Evolutionary conservation across 1,140 invertebrate species (phyloP).

Genomic region (Brachionus manjavacas): DNA sequence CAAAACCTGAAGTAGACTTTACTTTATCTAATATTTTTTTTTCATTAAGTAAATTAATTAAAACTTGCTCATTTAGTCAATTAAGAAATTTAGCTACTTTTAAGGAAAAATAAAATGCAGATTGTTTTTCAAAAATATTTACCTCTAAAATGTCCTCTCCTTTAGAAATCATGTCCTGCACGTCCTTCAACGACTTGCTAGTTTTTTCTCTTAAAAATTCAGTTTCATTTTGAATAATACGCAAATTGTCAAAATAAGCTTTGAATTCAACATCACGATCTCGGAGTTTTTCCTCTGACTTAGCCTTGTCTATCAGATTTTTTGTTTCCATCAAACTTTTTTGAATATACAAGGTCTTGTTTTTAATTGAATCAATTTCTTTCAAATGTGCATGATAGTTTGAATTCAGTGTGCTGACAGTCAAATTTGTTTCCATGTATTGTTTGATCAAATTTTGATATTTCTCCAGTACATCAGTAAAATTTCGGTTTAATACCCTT

Average conservation of each 20-base stretch:
- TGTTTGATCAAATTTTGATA: constrained; percentile 3
- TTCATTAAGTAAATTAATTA: not conserved
- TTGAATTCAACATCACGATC: constrained; percentile 28
- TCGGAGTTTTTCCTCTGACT: not conserved
- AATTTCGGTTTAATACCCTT: not conserved
- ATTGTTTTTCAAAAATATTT: not conserved
- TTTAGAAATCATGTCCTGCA: not conserved
- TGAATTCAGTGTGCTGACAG: not conserved
- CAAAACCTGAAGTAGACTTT: not conserved
- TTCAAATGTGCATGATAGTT: not conserved
- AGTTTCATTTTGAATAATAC: constrained; percentile 11
- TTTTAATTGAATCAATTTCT: constrained; percentile 1
- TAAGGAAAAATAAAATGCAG: not conserved
- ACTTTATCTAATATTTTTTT: too few relatives aligned
- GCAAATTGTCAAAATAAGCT: constrained; percentile 33
- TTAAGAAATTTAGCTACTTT: not conserved
- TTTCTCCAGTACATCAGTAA: not conserved
- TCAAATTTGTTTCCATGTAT: not conserved
- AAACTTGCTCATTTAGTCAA: not conserved
- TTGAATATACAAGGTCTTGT: constrained; percentile 27
- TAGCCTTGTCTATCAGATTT: constrained; percentile 1
- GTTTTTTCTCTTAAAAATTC: not conserved
- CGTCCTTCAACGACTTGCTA: not conserved
- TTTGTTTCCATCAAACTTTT: constrained; percentile 33
- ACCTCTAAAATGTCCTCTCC: constrained; percentile 3